Conservation (phyloP, 2,113 vertebrate genomes). For the Hyperoodon ampullatus region DNA sequence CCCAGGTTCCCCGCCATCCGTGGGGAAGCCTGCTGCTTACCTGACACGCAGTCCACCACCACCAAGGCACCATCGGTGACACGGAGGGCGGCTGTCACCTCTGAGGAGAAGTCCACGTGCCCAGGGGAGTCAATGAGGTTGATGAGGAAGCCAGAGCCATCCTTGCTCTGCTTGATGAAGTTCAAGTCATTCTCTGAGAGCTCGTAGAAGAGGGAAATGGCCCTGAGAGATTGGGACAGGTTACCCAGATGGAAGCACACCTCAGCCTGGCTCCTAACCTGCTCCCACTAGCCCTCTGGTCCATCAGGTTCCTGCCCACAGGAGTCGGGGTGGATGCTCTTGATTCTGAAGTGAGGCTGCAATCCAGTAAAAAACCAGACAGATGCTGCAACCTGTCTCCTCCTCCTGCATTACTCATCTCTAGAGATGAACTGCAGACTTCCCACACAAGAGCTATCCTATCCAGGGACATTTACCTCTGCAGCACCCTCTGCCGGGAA, state of each 20-base stretch:
- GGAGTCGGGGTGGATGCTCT: rapidly evolving
- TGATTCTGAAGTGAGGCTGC: rapidly evolving
- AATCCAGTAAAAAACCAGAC: not conserved
- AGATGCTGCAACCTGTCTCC: not conserved
- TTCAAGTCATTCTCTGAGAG: conserved; percentile 92
- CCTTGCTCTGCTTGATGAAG: conserved; percentile 97
- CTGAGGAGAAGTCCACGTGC: conserved; percentile 98
- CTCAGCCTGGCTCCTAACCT: not conserved
- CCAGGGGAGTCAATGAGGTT: conserved; percentile 98
- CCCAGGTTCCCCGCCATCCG: rapidly evolving
- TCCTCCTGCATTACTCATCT: not conserved
- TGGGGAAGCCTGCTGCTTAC: conserved; percentile 77
- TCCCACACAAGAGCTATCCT: rapidly evolving
- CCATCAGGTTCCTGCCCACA: too few species aligned
- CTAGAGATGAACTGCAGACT: not conserved
- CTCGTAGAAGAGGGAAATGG: conserved; percentile 96
- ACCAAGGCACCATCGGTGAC: conserved; percentile 98
- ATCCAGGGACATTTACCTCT: not conserved
- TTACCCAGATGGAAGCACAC: rapidly evolving
- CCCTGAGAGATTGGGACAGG: conserved; percentile 79
- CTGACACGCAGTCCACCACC: conserved; percentile 97
- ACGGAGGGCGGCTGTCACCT: conserved; percentile 96
- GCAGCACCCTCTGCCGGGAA: not conserved
- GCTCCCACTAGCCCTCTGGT: rapidly evolving
- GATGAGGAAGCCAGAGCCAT: conserved; percentile 95